These are phyloP conservation scores for Zaprionus camerounensis DNA, from an alignment of 1,140 invertebrate species.

Conservation along the genomic window DNA sequence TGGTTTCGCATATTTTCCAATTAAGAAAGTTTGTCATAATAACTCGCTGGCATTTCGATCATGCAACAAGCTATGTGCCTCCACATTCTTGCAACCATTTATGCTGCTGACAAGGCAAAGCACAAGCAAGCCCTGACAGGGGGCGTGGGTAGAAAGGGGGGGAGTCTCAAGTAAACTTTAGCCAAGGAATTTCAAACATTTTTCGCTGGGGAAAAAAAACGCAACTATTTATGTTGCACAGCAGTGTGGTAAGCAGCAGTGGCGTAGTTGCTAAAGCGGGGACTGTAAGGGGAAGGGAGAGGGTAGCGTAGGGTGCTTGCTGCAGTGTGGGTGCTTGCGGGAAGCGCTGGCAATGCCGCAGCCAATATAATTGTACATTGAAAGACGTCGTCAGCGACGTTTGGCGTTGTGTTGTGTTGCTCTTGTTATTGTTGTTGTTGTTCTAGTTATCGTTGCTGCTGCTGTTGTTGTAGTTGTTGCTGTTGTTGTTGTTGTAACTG, in stretches of 20 bases:
- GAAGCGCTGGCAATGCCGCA: conserved; percentile 31
- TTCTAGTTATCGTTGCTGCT: not conserved
- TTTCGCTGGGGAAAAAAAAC: conserved; percentile 38
- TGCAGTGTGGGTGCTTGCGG: not conserved
- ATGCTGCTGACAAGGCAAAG: conserved; percentile 54
- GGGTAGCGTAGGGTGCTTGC: not conserved
- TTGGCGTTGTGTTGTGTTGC: conserved; percentile 31
- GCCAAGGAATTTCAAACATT: conserved; percentile 69
- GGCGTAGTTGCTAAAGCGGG: not conserved
- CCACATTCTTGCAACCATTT: conserved; percentile 68
- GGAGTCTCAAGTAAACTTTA: conserved; percentile 34
- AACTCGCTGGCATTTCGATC: conserved; percentile 72
- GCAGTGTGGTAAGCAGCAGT: conserved; percentile 38
- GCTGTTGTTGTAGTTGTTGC: conserved; percentile 24
- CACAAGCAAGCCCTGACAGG: not conserved
- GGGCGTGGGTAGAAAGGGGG: not conserved
- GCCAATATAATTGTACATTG: conserved; percentile 78
- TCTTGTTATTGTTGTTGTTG: conserved; percentile 44
- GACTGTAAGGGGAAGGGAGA: too few species aligned
- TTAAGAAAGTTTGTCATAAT: conserved; percentile 82
- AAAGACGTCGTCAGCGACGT: conserved; percentile 58
- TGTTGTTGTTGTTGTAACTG: conserved; percentile 5
- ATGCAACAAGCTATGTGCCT: conserved; percentile 70
- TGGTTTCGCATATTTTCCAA: conserved; percentile 74
- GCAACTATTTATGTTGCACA: conserved; percentile 80